Conservation (phyloP, 2,888 invertebrate genomes). For the Acleris laterana region DNA sequence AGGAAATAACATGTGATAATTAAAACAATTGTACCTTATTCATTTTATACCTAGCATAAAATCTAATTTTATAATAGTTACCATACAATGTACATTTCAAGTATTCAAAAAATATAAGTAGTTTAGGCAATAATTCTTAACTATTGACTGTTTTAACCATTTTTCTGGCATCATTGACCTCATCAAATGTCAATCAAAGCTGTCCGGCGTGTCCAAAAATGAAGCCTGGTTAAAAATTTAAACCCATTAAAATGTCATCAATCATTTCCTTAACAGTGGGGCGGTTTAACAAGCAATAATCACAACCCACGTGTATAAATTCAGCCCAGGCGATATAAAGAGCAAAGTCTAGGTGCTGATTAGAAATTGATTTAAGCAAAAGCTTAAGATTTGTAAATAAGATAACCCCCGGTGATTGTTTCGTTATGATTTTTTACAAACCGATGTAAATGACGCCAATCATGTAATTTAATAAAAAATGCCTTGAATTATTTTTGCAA, state of each 20-base stretch:
- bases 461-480: constrained; percentile 15
- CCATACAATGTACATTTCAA: too few relatives aligned
- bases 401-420: background rate
- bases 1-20: too few relatives aligned
- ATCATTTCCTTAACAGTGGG: constrained; percentile 34
- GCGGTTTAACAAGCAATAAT: constrained; percentile 21
- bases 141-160: too few relatives aligned
- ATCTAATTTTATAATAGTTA: too few relatives aligned
- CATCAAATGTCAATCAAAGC: constrained; percentile 15
- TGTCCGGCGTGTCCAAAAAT: constrained; percentile 18
- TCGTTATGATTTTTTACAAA: background rate
- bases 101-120: too few relatives aligned
- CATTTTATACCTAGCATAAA: too few relatives aligned
- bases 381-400: background rate
- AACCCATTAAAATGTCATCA: constrained; percentile 41
- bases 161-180: background rate
- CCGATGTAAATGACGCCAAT: background rate
- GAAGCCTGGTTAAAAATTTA: constrained; percentile 30
- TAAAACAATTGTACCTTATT: too few relatives aligned
- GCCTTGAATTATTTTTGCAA: constrained; percentile 12
- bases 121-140: too few relatives aligned
- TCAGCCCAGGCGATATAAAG: constrained; percentile 10
- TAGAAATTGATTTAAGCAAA: too few relatives aligned
- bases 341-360: background rate
- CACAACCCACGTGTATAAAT: constrained; percentile 5